A percentile compares a stretch with the other conserved stretches of the same genome.
Conservation (phyloP, 2,888 invertebrate genomes). For the Heterodera filipjevi region DNA sequence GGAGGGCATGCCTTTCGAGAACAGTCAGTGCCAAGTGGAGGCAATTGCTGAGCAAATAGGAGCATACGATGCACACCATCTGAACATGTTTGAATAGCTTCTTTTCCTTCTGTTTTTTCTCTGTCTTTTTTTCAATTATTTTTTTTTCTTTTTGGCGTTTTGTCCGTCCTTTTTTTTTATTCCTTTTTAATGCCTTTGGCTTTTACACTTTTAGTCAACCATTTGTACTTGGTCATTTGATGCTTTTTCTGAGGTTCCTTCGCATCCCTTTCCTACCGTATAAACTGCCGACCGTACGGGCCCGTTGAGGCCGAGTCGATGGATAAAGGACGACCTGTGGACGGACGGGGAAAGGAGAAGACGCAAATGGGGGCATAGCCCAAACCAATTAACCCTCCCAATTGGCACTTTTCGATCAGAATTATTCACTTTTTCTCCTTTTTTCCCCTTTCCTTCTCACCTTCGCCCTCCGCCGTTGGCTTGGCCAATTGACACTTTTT, state of each 20-base stretch:
- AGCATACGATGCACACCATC: conserved; percentile 32
- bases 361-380: no score
- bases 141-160: background rate
- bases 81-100: background rate
- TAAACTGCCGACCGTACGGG: conserved; percentile 59
- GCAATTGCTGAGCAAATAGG: conserved; percentile 61
- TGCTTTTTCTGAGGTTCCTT: background rate
- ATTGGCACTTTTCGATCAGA: background rate
- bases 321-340: conserved; percentile 18
- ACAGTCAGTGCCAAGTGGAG: conserved; percentile 60
- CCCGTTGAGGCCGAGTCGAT: conserved; percentile 32
- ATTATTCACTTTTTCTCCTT: background rate
- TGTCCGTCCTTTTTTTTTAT: background rate
- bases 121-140: background rate
- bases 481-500: background rate
- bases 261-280: conserved; percentile 45
- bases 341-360: no score
- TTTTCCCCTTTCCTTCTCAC: conserved; percentile 5
- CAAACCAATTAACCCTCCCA: background rate
- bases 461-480: background rate
- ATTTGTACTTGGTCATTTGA: no score
- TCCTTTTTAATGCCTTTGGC: no score
- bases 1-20: conserved; percentile 50
- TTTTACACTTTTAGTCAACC: no score
- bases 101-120: no score